Percentiles rank a stretch among this genome's conserved stretches.
Evolutionary conservation across 2,113 vertebrate genomes (phyloP).

Genomic region (Microcebus jonahi): DNA sequence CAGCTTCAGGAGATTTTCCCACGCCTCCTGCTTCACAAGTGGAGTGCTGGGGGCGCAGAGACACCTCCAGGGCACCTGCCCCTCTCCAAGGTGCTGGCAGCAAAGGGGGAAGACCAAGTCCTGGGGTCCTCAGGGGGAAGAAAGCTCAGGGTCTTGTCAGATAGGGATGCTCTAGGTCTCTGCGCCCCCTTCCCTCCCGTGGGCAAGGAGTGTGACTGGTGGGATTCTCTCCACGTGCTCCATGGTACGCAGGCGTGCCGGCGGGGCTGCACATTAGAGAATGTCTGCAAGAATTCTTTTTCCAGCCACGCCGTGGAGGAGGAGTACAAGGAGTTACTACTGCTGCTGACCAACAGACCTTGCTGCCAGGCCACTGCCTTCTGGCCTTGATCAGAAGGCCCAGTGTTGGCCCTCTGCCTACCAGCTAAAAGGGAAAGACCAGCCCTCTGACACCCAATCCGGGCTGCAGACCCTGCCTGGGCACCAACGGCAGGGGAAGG

Average conservation of each 20-base stretch:
- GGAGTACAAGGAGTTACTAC: background rate
- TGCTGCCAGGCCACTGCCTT: background rate
- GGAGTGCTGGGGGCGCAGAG: background rate
- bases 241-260: background rate
- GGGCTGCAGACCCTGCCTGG: background rate
- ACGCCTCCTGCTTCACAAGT: background rate
- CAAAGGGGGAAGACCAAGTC: background rate
- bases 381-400: background rate
- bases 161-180: background rate
- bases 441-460: background rate
- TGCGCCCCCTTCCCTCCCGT: background rate
- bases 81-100: background rate
- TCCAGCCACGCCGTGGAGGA: background rate
- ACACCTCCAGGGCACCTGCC: background rate
- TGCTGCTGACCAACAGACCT: background rate
- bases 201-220: background rate
- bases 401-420: background rate
- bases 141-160: background rate
- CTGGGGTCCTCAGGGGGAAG: background rate
- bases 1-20: background rate
- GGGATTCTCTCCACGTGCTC: background rate
- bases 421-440: background rate
- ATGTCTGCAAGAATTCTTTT: background rate
- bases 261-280: background rate
- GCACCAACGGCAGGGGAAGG: background rate